Conservation (phyloP, 2,113 vertebrate species). For the Sceloporus tristichus region DNA sequence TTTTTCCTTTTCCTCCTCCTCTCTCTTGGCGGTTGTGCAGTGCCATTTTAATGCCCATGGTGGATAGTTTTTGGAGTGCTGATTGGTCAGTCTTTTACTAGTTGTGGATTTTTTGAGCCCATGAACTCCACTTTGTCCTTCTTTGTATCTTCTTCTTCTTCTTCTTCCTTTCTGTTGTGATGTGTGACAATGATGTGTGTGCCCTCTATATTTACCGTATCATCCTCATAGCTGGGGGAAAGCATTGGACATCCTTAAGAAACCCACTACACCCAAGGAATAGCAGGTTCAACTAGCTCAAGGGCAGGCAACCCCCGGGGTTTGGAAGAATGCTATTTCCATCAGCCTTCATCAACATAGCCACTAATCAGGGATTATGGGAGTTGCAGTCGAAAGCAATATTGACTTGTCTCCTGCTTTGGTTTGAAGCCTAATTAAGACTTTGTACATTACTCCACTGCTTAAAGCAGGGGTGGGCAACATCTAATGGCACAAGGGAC, state of each 20-base stretch:
- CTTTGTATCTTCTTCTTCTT: slow-evolving; percentile 10
- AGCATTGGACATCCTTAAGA: not conserved
- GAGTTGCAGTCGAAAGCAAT: not conserved
- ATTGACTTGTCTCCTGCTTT: too few relatives aligned
- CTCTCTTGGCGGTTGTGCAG: slow-evolving; percentile 80
- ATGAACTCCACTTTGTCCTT: slow-evolving; percentile 59
- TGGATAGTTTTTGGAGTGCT: slow-evolving; percentile 79
- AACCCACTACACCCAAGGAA: not conserved
- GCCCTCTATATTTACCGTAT: slow-evolving; percentile 25
- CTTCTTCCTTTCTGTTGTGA: slow-evolving; percentile 43
- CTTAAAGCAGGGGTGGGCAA: not conserved
- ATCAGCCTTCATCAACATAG: not conserved
- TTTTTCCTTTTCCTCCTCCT: slow-evolving; percentile 41
- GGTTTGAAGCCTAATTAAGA: too few relatives aligned
- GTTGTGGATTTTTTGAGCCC: slow-evolving; percentile 77
- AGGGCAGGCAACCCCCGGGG: too few relatives aligned
- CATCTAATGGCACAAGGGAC: too few relatives aligned
- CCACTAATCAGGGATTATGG: not conserved
- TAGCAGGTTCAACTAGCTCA: not conserved
- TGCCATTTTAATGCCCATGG: slow-evolving; percentile 78
- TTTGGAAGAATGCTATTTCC: too few relatives aligned
- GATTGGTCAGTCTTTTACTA: slow-evolving; percentile 76
- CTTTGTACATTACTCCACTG: not conserved
- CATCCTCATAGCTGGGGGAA: not conserved
- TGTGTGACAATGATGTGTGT: slow-evolving; percentile 29